These are phyloP conservation scores for Hofmannophila pseudospretella DNA, from an alignment of 2,888 invertebrate genomes.

Conservation along the genomic window DNA sequence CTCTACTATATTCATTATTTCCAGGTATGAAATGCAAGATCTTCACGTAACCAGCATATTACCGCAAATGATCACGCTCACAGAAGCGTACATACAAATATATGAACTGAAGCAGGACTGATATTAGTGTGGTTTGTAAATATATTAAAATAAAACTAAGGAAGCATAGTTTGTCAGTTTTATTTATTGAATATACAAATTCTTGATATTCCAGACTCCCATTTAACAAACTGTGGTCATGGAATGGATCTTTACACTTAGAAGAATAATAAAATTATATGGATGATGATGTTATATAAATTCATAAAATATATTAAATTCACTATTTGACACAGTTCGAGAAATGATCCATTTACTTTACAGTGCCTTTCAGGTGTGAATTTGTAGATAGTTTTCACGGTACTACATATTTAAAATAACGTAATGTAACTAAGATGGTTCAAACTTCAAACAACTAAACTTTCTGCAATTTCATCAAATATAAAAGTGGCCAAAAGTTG, in stretches of 20 bases:
- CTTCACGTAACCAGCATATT: conserved; percentile 98
- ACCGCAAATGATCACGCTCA: conserved; percentile 99
- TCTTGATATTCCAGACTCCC: conserved; percentile 35
- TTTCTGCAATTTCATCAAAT: no score
- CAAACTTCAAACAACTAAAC: no score
- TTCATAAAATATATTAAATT: conserved; percentile 40
- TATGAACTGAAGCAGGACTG: conserved; percentile 80
- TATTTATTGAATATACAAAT: conserved; percentile 65
- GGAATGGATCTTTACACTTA: conserved; percentile 56
- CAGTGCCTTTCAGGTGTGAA: conserved; percentile 15
- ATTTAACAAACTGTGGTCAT: conserved; percentile 47
- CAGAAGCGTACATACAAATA: conserved; percentile 98
- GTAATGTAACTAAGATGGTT: no score
- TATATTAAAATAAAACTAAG: conserved; percentile 39
- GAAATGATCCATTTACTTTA: conserved; percentile 27
- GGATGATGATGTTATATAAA: conserved; percentile 17
- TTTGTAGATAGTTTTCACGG: conserved; percentile 18
- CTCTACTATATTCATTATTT: conserved; percentile 16
- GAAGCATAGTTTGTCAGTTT: conserved; percentile 35
- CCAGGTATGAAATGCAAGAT: conserved; percentile 93
- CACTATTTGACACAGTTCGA: conserved; percentile 52
- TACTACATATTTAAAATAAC: no score
- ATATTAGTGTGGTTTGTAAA: conserved; percentile 18
- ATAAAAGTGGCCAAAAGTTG: no score
- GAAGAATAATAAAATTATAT: conserved; percentile 25